Evolutionary conservation across 2,888 invertebrate genomes (phyloP), one percentile per base, ranked within the genome.

Genomic region (Sclerodermus sp.): DNA sequence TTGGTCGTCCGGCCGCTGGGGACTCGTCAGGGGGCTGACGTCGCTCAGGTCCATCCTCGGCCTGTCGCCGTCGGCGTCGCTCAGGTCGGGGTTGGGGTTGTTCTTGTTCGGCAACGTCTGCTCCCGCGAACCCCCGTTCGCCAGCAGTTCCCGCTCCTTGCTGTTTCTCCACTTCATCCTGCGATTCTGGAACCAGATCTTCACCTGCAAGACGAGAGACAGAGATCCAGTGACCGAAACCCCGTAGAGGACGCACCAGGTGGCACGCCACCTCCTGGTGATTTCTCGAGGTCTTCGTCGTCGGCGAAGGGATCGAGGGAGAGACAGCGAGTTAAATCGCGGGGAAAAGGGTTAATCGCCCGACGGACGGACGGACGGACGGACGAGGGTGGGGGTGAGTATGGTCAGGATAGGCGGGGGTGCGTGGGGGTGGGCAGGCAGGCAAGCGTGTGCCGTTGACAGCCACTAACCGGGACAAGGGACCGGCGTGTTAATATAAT

Each of bases 131-230:
- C 96, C 96, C 0, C 96, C 96, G 15, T 89, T 89, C 0, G 96
- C 96, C 17, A 97, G 81, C 0, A 96, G 84, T 79, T 97, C 96
- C 30, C 96, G 84, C 78, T 97, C 97, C 80, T 97, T 97, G 3
- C 94, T 95, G 80, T 98, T 98, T 47, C 98, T 85, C 97, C 97
- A 97, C 79, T 95, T 98, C 97, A 98, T 98, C 47, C 97, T 88
- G 0, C 97, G 88, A 77, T 98, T 98, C 84, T 98, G 97, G 80
- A 98, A 98, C 90, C 90, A 90, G 55, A 91, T 90, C 78, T 90
- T 90, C 50, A 90, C 90, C 90, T 90, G 80, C 15, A 80, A 79
- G 29, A 49, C 6, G 15, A 37, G n/a, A 6, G 37, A 37, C n/a
- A n/a, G n/a, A n/a, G n/a, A n/a, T n/a, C n/a, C n/a, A n/a, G n/a